phyloP scores from a whole-genome alignment of 2,888 invertebrate genomes.

The Tetramorium bicarinatum region DNA sequence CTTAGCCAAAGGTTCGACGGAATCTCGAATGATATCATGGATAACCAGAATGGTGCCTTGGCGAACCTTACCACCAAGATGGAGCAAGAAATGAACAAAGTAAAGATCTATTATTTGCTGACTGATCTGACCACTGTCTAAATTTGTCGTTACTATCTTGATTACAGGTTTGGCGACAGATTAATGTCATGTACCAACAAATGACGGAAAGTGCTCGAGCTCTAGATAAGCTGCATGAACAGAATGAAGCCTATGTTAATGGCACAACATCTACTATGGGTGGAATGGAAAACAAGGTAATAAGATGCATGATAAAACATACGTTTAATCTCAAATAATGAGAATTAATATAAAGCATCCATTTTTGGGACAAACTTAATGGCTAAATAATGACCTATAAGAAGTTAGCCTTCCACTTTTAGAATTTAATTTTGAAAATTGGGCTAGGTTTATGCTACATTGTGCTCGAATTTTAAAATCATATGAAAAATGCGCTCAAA shows the following conservation, averaged over 20 bases:
- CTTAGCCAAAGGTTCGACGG: conserved; percentile 91
- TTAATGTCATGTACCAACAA: conserved; percentile 95
- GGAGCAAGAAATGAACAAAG: conserved; percentile 93
- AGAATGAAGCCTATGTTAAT: conserved; percentile 93
- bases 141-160: conserved; percentile 10
- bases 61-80: conserved; percentile 92
- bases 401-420: too few species aligned
- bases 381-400: too few species aligned
- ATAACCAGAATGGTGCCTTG: conserved; percentile 91
- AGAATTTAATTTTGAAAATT: too few species aligned
- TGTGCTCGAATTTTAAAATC: too few species aligned
- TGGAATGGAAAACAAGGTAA: conserved; percentile 92
- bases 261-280: conserved; percentile 92
- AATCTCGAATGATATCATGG: conserved; percentile 90
- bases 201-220: conserved; percentile 92
- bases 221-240: conserved; percentile 92
- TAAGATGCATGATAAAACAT: not conserved
- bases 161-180: conserved; percentile 93
- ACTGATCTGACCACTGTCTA: not conserved
- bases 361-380: not conserved
- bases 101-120: conserved; percentile 59
- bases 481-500: too few species aligned
- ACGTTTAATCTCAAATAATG: not conserved
- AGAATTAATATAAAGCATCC: not conserved
- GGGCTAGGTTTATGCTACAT: too few species aligned